Base-by-base conservation (phyloP, 2,797 vertebrate genomes). In the Sandelia bainsii region DNA sequence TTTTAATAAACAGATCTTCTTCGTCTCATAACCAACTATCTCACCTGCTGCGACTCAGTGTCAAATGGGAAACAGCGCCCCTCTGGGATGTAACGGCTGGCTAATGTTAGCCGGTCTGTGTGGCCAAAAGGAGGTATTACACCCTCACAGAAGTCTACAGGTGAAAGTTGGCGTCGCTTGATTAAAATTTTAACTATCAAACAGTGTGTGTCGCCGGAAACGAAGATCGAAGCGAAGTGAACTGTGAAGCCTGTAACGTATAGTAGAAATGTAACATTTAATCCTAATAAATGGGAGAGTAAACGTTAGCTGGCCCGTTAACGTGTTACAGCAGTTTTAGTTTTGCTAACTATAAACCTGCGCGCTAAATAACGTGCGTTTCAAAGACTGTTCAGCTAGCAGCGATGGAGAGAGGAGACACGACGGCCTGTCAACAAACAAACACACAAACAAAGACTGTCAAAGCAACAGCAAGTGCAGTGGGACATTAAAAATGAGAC, bases 31-130 rank as follows among this genome's bases (percentile, higher is more conserved):
- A 40, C 8, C 10, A 3, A 39, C 8, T 39, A 25, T 25, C 25
- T 25, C 2, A 25, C 25, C 25, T 25, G 25, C 25, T 25, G 25
- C 25, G 2, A 25, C 25, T 25, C 25, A 25, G 4, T 32, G 3
- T 4, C 29, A 32, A 32, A 6, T 8, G 6, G 7, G 72, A 27
- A 76, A 79, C 80, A 79, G 81, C 72, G 69, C 68, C 75, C 17
- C 70, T 12, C 56, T 63, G 13, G 5, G 6, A 11, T 29, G 4
- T 6, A 4, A 51, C 16, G 16, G 14, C 3, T 12, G 13, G 3
- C 3, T 1, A 13, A 27, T 29, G 9, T 20, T 7, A 44, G 4
- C 1, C 10, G 25, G 5, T 1, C 0, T 8, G 7, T 60, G 50
- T 60, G 80, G 59, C 29, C 53, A 50, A 2, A 25, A 1, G n/a